Evolutionary conservation across 2,113 vertebrate genomes (phyloP).

Genomic region (Micromys minutus): DNA sequence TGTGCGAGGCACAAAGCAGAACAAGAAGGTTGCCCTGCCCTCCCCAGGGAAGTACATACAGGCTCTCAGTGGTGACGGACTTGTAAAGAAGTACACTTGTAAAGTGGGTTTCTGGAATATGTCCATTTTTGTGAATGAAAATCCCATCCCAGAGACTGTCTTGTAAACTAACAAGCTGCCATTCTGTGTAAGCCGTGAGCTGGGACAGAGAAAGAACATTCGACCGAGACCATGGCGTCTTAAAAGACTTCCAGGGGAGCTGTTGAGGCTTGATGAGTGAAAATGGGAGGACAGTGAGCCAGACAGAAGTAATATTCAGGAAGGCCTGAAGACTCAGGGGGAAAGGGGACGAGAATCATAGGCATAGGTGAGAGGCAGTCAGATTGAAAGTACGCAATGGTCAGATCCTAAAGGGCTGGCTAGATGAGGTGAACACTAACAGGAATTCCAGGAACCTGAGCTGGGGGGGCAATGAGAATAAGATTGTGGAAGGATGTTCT

Average conservation of each 20-base stretch:
- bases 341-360: not conserved
- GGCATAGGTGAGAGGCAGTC: not conserved
- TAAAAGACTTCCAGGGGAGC: not conserved
- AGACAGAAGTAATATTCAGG: not conserved
- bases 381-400: not conserved
- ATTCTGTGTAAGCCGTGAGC: not conserved
- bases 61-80: not conserved
- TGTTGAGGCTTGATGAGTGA: not conserved
- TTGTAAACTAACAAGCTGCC: not conserved
- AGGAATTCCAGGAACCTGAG: not conserved
- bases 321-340: not conserved
- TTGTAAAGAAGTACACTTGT: constrained; percentile 21
- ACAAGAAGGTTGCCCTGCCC: constrained; percentile 28
- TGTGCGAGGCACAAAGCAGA: constrained; percentile 49
- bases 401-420: not conserved
- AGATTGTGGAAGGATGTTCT: not conserved
- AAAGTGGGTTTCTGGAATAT: constrained; percentile 28
- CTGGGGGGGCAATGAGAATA: not conserved
- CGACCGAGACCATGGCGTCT: not conserved
- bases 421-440: not conserved
- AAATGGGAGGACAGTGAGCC: not conserved
- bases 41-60: not conserved
- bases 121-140: not conserved
- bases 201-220: constrained; percentile 6
- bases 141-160: not conserved